Percentiles rank a stretch among this genome's conserved stretches.
Evolutionary conservation across 2,797 vertebrate species (phyloP).

Genomic region (Chromis chromis): DNA sequence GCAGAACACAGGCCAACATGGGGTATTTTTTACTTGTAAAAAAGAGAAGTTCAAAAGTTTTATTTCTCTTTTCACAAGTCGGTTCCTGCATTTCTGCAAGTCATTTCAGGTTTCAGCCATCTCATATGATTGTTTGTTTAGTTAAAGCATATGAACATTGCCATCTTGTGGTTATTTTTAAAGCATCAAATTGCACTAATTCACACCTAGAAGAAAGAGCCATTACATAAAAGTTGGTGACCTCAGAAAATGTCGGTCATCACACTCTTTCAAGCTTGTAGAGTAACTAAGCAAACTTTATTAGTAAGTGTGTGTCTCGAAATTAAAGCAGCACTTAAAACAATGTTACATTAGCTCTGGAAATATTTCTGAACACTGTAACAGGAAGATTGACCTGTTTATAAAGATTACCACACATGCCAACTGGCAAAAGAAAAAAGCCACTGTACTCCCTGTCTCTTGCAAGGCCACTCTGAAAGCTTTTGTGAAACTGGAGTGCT

Average conservation of each 20-base stretch:
- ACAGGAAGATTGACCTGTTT: slow-evolving; percentile 23
- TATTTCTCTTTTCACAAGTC: slow-evolving; percentile 75
- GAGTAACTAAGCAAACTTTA: background rate
- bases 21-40: slow-evolving; percentile 34
- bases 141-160: slow-evolving; percentile 79
- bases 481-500: slow-evolving; percentile 76
- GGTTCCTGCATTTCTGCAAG: slow-evolving; percentile 67
- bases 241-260: slow-evolving; percentile 8
- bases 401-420: slow-evolving; percentile 38
- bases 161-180: slow-evolving; percentile 84
- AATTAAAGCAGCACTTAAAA: slow-evolving; percentile 5
- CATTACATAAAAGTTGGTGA: slow-evolving; percentile 13
- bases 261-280: slow-evolving; percentile 6
- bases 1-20: slow-evolving; percentile 37
- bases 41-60: slow-evolving; percentile 77
- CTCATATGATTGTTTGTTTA: slow-evolving; percentile 63
- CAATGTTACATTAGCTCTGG: background rate
- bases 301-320: slow-evolving; percentile 1
- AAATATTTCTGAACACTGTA: slow-evolving; percentile 7
- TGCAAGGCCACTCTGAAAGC: slow-evolving; percentile 63
- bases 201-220: slow-evolving; percentile 31
- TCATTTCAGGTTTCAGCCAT: slow-evolving; percentile 64
- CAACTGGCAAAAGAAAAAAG: slow-evolving; percentile 35
- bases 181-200: slow-evolving; percentile 52
- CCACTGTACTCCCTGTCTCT: slow-evolving; percentile 44